Evolutionary conservation across 2,888 invertebrate genomes (phyloP).

Genomic region (Temnothorax ravouxi): DNA sequence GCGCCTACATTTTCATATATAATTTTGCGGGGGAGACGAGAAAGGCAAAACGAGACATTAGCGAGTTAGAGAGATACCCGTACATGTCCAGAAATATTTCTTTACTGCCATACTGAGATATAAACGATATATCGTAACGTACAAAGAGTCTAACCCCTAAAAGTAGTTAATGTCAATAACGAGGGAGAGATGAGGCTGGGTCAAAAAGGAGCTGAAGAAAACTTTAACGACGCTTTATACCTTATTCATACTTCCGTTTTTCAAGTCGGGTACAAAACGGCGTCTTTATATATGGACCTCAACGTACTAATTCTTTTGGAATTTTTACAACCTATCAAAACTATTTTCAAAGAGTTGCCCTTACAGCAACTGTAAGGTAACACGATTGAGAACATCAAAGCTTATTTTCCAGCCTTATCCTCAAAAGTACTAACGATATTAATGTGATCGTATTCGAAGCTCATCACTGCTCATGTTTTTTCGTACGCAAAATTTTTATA

Average conservation of each 20-base stretch:
- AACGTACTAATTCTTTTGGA: conserved; percentile 32
- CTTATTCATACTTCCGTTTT: conserved; percentile 41
- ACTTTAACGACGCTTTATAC: conserved; percentile 38
- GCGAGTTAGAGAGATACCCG: conserved; percentile 33
- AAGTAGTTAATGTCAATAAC: conserved; percentile 55
- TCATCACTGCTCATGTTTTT: conserved; percentile 73
- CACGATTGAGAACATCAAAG: conserved; percentile 17
- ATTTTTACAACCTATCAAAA: conserved; percentile 42
- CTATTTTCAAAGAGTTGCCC: background rate
- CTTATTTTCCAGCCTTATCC: conserved; percentile 32
- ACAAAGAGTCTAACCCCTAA: conserved; percentile 55
- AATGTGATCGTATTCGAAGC: conserved; percentile 59
- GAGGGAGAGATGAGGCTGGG: conserved; percentile 47
- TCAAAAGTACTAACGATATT: conserved; percentile 44
- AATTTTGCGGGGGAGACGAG: conserved; percentile 34
- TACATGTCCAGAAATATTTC: conserved; percentile 53
- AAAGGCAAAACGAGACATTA: conserved; percentile 22
- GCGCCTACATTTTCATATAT: conserved; percentile 34
- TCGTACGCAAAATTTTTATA: conserved; percentile 73
- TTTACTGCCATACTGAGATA: conserved; percentile 51
- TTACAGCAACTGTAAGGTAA: conserved; percentile 7
- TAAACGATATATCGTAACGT: conserved; percentile 51
- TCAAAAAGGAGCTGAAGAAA: conserved; percentile 24
- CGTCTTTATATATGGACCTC: conserved; percentile 16
- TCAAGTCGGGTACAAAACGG: conserved; percentile 17